Evolutionary conservation across 2,113 vertebrate species (phyloP).

Genomic region (Ochotona princeps): DNA sequence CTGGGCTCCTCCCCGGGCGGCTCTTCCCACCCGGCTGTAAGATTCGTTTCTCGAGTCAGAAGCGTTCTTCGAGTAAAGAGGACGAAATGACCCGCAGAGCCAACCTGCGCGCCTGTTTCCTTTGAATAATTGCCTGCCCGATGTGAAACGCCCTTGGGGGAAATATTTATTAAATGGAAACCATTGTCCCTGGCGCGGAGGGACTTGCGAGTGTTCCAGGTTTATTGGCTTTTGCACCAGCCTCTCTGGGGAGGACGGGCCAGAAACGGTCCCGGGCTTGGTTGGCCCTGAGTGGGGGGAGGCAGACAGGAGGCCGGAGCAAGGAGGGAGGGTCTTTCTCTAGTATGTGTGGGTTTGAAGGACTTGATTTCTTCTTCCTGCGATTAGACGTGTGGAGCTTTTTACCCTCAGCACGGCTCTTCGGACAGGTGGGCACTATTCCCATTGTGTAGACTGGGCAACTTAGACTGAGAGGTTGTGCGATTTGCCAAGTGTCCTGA

Average conservation of each 20-base stretch:
- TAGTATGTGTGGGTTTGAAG: not conserved
- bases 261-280: not conserved
- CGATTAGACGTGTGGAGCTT: not conserved
- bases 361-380: not conserved
- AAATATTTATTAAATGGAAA: conserved; percentile 94
- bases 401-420: not conserved
- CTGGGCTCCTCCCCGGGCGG: not conserved
- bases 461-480: not conserved
- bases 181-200: conserved; percentile 87
- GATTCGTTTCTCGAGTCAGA: conserved; percentile 52
- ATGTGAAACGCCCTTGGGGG: conserved; percentile 89
- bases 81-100: conserved; percentile 82
- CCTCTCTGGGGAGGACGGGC: conserved; percentile 81
- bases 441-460: conserved; percentile 67
- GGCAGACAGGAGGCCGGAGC: not conserved
- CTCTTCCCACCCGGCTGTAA: conserved; percentile 22
- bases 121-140: conserved; percentile 91
- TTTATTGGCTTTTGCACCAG: conserved; percentile 87
- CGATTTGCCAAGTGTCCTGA: not conserved
- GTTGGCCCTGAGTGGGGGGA: not conserved
- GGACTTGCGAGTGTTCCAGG: conserved; percentile 81
- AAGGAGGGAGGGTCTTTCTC: not conserved
- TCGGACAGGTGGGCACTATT: not conserved
- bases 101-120: conserved; percentile 81
- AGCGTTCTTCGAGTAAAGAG: conserved; percentile 76